Conservation (phyloP, 2,113 vertebrate species). For the Protobothrops flavoviridis region DNA sequence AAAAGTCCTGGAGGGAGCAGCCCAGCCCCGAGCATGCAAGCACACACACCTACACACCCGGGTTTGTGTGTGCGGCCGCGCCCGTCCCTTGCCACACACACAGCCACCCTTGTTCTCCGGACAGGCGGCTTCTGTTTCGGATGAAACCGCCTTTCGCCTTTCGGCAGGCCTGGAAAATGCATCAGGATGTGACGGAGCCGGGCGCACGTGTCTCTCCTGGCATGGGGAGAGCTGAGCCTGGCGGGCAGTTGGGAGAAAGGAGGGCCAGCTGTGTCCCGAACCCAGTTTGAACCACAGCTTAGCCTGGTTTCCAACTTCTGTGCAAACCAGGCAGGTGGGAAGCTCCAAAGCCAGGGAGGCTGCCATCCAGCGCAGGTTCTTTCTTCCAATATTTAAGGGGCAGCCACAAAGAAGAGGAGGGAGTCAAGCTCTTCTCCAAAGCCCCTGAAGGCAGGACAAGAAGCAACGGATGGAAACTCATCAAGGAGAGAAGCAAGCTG, state of each 20-base stretch:
- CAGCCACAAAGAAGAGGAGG: no score
- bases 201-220: neutral
- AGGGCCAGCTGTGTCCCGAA: neutral
- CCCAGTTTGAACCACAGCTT: neutral
- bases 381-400: neutral
- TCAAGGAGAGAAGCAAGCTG: no score
- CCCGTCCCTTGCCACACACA: neutral
- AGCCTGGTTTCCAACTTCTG: neutral
- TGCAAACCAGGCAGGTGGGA: neutral
- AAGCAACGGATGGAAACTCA: no score
- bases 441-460: no score
- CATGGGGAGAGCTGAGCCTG: neutral
- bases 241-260: neutral
- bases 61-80: neutral
- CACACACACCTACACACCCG: neutral
- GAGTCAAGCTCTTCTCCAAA: no score
- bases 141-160: neutral
- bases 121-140: neutral
- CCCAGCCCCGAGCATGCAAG: neutral
- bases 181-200: neutral
- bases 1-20: neutral
- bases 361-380: neutral
- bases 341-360: neutral
- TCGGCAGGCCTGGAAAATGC: neutral
- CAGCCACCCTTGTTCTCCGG: neutral